Conservation (phyloP, 2,113 vertebrate species). For the Isichthys henryi region DNA sequence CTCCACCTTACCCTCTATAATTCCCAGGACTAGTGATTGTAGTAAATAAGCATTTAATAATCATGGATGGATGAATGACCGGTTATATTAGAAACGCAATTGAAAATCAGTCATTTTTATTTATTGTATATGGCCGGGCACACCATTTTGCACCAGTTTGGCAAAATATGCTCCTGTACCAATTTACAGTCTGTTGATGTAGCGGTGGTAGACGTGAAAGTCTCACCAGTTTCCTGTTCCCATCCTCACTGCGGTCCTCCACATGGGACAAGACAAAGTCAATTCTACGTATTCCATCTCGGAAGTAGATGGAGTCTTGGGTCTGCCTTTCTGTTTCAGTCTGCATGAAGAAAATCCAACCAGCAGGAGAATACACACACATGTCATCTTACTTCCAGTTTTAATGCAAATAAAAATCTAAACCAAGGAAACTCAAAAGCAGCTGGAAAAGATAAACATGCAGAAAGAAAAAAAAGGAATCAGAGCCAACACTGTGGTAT, state of each 20-base stretch:
- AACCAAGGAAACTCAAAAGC: background rate
- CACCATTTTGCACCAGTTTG: background rate
- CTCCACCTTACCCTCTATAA: background rate
- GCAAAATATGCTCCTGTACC: background rate
- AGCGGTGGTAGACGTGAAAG: background rate
- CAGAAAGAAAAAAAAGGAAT: background rate
- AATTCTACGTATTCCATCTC: constrained; percentile 80
- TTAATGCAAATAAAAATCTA: background rate
- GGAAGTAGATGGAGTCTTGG: constrained; percentile 91
- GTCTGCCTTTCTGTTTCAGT: constrained; percentile 72
- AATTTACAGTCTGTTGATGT: background rate
- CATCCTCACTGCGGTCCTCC: constrained; percentile 72
- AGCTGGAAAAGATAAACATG: background rate
- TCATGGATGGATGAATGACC: background rate
- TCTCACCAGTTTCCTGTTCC: constrained; percentile 74
- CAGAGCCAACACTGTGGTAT: background rate
- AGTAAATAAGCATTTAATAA: background rate
- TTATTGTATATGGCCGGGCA: background rate
- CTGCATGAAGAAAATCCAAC: constrained; percentile 49
- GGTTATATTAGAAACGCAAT: background rate
- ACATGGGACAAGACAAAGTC: constrained; percentile 91
- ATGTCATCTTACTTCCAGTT: background rate
- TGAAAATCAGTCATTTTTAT: background rate
- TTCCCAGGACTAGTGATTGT: background rate
- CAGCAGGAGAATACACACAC: background rate